A percentile compares a stretch with the other conserved stretches of the same genome.
Evolutionary conservation across 2,797 vertebrate genomes (phyloP).

Genomic region (Halcyon chelicuti): DNA sequence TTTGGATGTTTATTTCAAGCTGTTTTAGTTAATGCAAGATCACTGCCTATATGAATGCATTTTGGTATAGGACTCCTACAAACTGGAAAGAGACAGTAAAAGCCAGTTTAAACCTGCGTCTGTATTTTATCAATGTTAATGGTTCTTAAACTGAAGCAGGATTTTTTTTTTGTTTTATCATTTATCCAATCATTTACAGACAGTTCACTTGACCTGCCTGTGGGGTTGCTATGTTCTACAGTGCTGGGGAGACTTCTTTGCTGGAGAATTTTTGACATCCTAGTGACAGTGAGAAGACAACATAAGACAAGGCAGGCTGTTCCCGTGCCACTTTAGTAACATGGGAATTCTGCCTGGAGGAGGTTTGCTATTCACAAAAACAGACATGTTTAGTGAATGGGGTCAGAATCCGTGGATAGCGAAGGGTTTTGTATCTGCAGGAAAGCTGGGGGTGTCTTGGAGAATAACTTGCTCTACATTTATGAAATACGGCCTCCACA

Average conservation of each 20-base stretch:
- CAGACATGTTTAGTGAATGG: background rate
- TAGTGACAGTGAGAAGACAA: slow-evolving; percentile 39
- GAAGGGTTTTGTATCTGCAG: background rate
- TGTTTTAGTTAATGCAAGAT: background rate
- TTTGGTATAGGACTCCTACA: background rate
- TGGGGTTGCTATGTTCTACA: slow-evolving; percentile 12
- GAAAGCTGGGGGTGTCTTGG: background rate
- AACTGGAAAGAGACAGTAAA: background rate
- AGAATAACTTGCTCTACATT: background rate
- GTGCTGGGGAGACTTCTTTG: background rate
- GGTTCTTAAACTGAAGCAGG: background rate
- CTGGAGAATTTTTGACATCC: slow-evolving; percentile 6
- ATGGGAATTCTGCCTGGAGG: slow-evolving; percentile 29
- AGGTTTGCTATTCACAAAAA: background rate
- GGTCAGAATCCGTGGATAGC: background rate
- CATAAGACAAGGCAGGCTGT: slow-evolving; percentile 1
- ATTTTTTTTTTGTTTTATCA: background rate
- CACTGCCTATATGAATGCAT: background rate
- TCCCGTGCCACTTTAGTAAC: slow-evolving; percentile 12
- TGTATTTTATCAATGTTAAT: slow-evolving; percentile 18
- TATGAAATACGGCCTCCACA: background rate
- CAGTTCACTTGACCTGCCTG: slow-evolving; percentile 9
- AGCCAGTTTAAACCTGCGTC: background rate
- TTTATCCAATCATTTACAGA: background rate
- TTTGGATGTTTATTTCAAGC: background rate